Percentiles rank a stretch among this genome's conserved stretches.
These are phyloP conservation scores for Psammodynastes pulverulentus DNA, from an alignment of 2,113 vertebrate species.

Conservation along the genomic window DNA sequence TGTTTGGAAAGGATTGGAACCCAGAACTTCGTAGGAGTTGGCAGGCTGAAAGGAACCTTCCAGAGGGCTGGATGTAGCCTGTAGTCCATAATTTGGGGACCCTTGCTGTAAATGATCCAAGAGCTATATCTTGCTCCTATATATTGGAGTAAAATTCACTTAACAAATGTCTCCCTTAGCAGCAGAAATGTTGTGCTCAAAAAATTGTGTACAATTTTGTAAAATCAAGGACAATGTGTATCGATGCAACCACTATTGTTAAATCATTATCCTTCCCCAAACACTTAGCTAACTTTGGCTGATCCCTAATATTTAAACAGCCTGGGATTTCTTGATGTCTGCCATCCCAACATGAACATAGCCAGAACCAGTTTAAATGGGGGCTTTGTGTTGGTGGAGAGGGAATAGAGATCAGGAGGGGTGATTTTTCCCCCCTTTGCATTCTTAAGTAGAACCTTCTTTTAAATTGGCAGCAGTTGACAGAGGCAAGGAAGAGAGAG, in stretches of 20 bases:
- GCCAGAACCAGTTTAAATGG: background rate
- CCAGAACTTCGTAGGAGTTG: background rate
- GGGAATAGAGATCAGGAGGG: background rate
- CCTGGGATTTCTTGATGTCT: background rate
- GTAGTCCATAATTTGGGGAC: background rate
- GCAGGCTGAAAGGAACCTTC: too few relatives aligned
- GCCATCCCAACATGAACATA: background rate
- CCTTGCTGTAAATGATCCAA: background rate
- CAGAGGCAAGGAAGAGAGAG: background rate
- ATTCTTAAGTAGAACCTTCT: background rate
- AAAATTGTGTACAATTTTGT: background rate
- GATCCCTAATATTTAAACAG: background rate
- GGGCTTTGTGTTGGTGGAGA: background rate
- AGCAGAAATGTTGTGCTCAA: background rate
- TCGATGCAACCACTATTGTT: background rate
- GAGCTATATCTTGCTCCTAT: background rate
- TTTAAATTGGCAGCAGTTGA: background rate
- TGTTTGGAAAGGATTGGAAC: background rate
- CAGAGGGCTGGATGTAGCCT: background rate
- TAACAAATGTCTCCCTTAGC: background rate
- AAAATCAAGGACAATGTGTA: background rate
- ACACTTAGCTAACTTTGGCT: background rate
- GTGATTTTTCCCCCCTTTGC: background rate
- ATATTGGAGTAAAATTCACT: background rate
- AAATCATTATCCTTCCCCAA: background rate